A percentile compares a stretch with the other conserved stretches of the same genome.
Conservation (phyloP, 2,113 vertebrate genomes). For the Scartelaos histophorus region DNA sequence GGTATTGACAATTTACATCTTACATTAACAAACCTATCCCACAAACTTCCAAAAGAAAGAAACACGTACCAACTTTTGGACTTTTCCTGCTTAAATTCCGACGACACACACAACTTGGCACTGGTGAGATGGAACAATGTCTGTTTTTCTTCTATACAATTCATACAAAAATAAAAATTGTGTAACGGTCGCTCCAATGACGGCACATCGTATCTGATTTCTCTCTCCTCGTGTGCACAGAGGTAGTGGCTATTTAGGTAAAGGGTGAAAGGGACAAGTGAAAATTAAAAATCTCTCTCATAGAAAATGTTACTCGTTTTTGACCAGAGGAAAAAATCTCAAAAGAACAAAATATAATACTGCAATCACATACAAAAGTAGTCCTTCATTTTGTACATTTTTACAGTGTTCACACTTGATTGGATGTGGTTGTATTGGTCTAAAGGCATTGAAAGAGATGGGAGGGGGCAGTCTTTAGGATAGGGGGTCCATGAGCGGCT, state of each 20-base stretch:
- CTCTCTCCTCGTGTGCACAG: slow-evolving; percentile 76
- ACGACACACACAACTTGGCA: slow-evolving; percentile 70
- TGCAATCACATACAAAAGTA: slow-evolving; percentile 99
- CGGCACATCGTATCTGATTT: slow-evolving; percentile 47
- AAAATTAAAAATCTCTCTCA: slow-evolving; percentile 78
- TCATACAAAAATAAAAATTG: slow-evolving; percentile 83
- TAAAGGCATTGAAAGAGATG: slow-evolving; percentile 72
- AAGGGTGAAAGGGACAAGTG: slow-evolving; percentile 68
- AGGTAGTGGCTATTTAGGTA: slow-evolving; percentile 83
- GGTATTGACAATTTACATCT: slow-evolving; percentile 62
- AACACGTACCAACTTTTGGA: slow-evolving; percentile 61
- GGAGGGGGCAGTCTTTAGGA: slow-evolving; percentile 29
- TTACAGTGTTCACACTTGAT: slow-evolving; percentile 85
- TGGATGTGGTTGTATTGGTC: slow-evolving; percentile 56
- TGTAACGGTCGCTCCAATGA: slow-evolving; percentile 71
- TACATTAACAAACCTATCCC: slow-evolving; percentile 65
- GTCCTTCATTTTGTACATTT: slow-evolving; percentile 99
- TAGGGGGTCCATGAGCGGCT: slow-evolving; percentile 87
- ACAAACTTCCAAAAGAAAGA: slow-evolving; percentile 40
- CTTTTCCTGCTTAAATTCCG: slow-evolving; percentile 59
- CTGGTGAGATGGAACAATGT: slow-evolving; percentile 77
- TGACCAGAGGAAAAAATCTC: slow-evolving; percentile 76
- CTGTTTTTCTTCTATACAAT: slow-evolving; percentile 75
- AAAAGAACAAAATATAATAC: slow-evolving; percentile 90
- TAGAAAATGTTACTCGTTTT: slow-evolving; percentile 77